A percentile compares a stretch with the other conserved stretches of the same genome.
These are phyloP conservation scores for Xenopus tropicalis DNA, from an alignment of 2,113 vertebrate species.

Conservation along the genomic window DNA sequence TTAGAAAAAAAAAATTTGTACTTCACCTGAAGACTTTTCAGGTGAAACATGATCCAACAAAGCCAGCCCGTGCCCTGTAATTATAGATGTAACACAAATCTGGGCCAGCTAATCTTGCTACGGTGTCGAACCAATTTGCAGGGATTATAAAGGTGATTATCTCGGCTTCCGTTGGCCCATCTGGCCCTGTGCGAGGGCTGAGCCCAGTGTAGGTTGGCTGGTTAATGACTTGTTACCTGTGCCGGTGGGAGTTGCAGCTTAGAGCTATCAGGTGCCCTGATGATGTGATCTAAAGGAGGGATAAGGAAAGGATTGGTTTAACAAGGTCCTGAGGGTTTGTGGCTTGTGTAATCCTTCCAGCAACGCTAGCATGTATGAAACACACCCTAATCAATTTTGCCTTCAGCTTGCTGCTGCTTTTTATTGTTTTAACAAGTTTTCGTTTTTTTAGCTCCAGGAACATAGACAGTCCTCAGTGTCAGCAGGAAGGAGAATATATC, in stretches of 20 bases:
- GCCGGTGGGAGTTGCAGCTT: conserved; percentile 53
- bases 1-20: not conserved
- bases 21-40: not conserved
- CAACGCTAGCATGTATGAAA: conserved; percentile 14
- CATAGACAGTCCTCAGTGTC: too few relatives aligned
- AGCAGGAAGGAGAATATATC: too few relatives aligned
- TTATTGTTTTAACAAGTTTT: not conserved
- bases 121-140: conserved; percentile 45
- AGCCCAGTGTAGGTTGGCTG: conserved; percentile 58
- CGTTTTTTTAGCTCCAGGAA: not conserved
- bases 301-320: conserved; percentile 31
- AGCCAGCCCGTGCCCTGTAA: conserved; percentile 20
- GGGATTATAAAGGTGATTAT: conserved; percentile 50
- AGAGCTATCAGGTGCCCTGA: conserved; percentile 32
- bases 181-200: conserved; percentile 37
- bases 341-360: conserved; percentile 24
- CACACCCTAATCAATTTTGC: not conserved
- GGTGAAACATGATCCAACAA: conserved; percentile 21
- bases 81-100: conserved; percentile 44
- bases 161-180: conserved; percentile 41
- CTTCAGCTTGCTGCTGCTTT: not conserved
- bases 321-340: conserved; percentile 36
- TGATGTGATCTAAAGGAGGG: conserved; percentile 33
- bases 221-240: conserved; percentile 64
- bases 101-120: conserved; percentile 43